These are phyloP conservation scores for Oreochromis grahami DNA, from an alignment of 2,797 vertebrate species.

Conservation along the genomic window DNA sequence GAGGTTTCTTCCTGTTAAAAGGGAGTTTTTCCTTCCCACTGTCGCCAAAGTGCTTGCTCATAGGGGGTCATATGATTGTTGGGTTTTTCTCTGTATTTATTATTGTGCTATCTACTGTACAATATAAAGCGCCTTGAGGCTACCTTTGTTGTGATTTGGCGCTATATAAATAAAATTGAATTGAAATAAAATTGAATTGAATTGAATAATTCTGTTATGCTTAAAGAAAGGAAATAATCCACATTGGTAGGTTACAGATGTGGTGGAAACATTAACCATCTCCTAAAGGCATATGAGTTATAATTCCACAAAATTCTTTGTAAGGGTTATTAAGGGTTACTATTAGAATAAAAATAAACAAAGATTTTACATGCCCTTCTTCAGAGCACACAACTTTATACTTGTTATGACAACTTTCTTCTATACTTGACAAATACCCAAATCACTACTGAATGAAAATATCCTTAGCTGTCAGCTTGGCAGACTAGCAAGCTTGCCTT, in stretches of 20 bases:
- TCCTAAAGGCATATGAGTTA: neutral
- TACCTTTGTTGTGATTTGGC: too few species aligned
- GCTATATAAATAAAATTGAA: too few species aligned
- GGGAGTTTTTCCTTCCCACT: too few species aligned
- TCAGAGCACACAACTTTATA: neutral
- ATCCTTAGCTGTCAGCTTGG: neutral
- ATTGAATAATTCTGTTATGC: neutral
- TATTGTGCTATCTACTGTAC: too few species aligned
- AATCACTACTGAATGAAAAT: neutral
- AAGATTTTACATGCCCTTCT: rapidly evolving
- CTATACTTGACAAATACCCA: neutral
- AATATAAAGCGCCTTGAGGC: too few species aligned
- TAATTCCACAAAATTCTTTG: neutral
- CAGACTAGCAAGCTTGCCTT: neutral
- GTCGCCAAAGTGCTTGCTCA: too few species aligned
- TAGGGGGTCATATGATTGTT: too few species aligned
- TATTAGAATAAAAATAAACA: neutral
- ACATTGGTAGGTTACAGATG: rapidly evolving
- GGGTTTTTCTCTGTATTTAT: too few species aligned
- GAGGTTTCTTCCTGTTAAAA: too few species aligned
- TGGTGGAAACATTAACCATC: neutral
- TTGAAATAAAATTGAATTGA: too few species aligned
- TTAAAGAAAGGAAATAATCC: neutral
- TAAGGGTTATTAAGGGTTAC: neutral
- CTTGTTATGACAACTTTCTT: neutral